Percentiles rank a stretch among this genome's conserved stretches.
Evolutionary conservation across 1,140 invertebrate species (phyloP).

Genomic region (Chrysomallon squamiferum): DNA sequence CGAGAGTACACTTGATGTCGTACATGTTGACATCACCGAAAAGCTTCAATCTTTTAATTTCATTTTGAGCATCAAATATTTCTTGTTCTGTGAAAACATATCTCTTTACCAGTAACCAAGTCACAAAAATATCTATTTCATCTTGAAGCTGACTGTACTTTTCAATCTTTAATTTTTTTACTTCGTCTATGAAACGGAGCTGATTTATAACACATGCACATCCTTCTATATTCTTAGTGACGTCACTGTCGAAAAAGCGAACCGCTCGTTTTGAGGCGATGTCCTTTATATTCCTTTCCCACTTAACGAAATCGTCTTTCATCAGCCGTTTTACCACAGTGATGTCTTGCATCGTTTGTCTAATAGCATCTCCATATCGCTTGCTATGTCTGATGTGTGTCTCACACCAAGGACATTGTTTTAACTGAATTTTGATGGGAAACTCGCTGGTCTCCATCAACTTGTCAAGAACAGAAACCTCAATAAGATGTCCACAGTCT

Average conservation of each 20-base stretch:
- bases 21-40: not conserved
- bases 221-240: not conserved
- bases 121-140: not conserved
- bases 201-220: no score
- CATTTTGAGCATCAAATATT: conserved; percentile 12
- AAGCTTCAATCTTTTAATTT: conserved; percentile 4
- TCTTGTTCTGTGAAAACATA: conserved; percentile 19
- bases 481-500: conserved; percentile 42
- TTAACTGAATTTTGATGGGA: conserved; percentile 64
- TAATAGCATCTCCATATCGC: conserved; percentile 71
- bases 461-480: conserved; percentile 34
- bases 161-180: not conserved
- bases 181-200: no score
- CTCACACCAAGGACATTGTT: conserved; percentile 72
- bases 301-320: conserved; percentile 1
- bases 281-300: not conserved
- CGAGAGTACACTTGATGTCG: not conserved
- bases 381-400: conserved; percentile 70
- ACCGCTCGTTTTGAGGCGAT: conserved; percentile 4
- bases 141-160: not conserved
- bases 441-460: conserved; percentile 65
- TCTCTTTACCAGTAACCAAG: not conserved
- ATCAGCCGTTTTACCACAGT: conserved; percentile 66
- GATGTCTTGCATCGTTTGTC: conserved; percentile 67
- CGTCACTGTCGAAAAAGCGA: not conserved